Percentiles rank a stretch among this genome's conserved stretches.
phyloP scores from a whole-genome alignment of 2,113 vertebrate species.

The mouse (Mus musculus) region DNA sequence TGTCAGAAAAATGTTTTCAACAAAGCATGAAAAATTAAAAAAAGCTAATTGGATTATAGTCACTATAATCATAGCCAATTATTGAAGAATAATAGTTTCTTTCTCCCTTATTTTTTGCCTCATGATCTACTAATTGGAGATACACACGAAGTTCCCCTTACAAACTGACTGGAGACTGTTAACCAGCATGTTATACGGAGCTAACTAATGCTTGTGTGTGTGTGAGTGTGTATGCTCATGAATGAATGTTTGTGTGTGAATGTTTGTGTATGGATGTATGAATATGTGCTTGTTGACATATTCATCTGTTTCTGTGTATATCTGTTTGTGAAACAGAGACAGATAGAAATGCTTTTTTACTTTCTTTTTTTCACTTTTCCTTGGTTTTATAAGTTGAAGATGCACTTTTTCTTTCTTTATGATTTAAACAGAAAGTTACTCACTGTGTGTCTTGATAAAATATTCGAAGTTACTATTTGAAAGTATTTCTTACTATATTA shows the following conservation, averaged over 20 bases:
- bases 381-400: conserved; percentile 56
- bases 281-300: background rate
- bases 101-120: background rate
- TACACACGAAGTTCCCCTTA: background rate
- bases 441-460: conserved; percentile 61
- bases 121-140: background rate
- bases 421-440: conserved; percentile 55
- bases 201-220: background rate
- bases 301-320: background rate
- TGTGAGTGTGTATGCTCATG: background rate
- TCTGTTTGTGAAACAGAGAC: background rate
- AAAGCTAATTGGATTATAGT: background rate
- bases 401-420: conserved; percentile 58
- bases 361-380: conserved; percentile 51
- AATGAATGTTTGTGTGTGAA: background rate
- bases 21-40: background rate
- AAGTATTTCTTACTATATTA: conserved; percentile 43
- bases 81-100: background rate
- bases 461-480: conserved; percentile 76
- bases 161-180: background rate
- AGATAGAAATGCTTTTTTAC: background rate
- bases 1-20: background rate
- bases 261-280: background rate
- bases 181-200: background rate
- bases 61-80: background rate